Base-by-base conservation (phyloP, 2,888 invertebrate genomes). In the Neoaliturus tenellus region DNA sequence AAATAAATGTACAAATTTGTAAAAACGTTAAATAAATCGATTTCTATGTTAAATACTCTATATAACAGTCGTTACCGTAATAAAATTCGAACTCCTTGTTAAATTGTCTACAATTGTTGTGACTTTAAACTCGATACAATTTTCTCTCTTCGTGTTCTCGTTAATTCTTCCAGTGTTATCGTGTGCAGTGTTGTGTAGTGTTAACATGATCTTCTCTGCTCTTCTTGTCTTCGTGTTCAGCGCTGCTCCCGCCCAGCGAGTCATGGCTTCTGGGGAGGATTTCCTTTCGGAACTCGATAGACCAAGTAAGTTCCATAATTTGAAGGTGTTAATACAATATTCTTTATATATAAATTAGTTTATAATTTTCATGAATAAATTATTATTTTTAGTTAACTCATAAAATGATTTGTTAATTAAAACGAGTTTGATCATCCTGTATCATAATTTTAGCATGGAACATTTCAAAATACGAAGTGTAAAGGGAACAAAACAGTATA, bases 301-400 rank as follows among this genome's bases (percentile, higher is more conserved):
- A 82, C 84, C 84, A 84, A 84, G 84, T 84, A 82, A 73, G 84
- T 82, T 25, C 44, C n/a, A n/a, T n/a, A n/a, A n/a, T n/a, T n/a
- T n/a, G n/a, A n/a, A n/a, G n/a, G n/a, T n/a, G n/a, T n/a, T n/a
- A n/a, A n/a, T n/a, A n/a, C n/a, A n/a, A n/a, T n/a, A n/a, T n/a
- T n/a, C n/a, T n/a, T n/a, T n/a, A n/a, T n/a, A n/a, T n/a, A n/a
- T n/a, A n/a, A n/a, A n/a, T n/a, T n/a, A n/a, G n/a, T n/a, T n/a
- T n/a, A n/a, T n/a, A n/a, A n/a, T n/a, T n/a, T n/a, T n/a, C n/a
- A n/a, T n/a, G n/a, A n/a, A n/a, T n/a, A n/a, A n/a, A n/a, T n/a
- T n/a, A n/a, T n/a, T n/a, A n/a, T n/a, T n/a, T n/a, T n/a, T n/a
- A n/a, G n/a, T n/a, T n/a, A n/a, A n/a, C n/a, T n/a, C n/a, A n/a